These are phyloP conservation scores for Vombatus ursinus DNA, from an alignment of 2,113 vertebrate genomes.

Conservation along the genomic window DNA sequence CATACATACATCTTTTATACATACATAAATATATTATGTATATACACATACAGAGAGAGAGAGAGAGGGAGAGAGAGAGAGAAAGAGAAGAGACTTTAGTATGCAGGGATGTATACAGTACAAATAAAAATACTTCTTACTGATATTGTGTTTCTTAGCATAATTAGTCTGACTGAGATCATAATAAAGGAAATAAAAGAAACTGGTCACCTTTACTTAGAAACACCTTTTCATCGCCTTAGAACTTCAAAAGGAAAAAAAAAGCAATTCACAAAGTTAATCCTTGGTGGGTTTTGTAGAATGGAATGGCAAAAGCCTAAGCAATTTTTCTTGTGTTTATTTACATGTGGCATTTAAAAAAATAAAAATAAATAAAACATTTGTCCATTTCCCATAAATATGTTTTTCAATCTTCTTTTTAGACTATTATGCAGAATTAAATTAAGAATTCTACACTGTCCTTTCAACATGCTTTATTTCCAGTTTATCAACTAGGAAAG, in stretches of 20 bases:
- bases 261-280: background rate
- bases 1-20: no score
- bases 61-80: no score
- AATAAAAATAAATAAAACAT: background rate
- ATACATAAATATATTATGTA: no score
- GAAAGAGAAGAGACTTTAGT: background rate
- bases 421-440: background rate
- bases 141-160: background rate
- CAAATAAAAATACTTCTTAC: slow-evolving; percentile 2
- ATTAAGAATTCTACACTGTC: background rate
- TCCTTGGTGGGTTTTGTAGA: background rate
- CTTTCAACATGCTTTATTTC: background rate
- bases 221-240: background rate
- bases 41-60: no score
- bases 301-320: background rate
- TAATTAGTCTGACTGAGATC: background rate
- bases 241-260: background rate
- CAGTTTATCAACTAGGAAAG: background rate
- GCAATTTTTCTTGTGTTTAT: background rate
- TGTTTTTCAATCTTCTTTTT: background rate
- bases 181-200: background rate
- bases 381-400: background rate
- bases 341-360: background rate
- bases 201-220: background rate
- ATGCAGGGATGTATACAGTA: background rate